These are phyloP conservation scores for Clinocottus analis DNA, from an alignment of 2,113 vertebrate species.

Conservation along the genomic window DNA sequence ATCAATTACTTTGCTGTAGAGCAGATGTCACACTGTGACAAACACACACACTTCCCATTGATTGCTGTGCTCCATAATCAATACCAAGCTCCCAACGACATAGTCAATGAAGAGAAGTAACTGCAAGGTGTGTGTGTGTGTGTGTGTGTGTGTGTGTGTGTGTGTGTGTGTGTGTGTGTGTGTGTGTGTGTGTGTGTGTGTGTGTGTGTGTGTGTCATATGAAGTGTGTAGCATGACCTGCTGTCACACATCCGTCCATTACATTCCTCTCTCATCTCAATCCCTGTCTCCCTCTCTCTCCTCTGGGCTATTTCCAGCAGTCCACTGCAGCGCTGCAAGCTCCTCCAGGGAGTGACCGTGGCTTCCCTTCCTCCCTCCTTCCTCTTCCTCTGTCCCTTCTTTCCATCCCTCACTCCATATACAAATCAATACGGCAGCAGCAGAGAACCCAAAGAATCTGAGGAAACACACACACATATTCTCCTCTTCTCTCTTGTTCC, in stretches of 20 bases:
- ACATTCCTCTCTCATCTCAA: slow-evolving; percentile 33
- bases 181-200: slow-evolving; percentile 23
- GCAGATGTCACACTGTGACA: slow-evolving; percentile 82
- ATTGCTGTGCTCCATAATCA: slow-evolving; percentile 85
- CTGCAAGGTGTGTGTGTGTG: slow-evolving; percentile 61
- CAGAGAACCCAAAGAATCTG: slow-evolving; percentile 68
- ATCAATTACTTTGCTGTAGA: slow-evolving; percentile 84
- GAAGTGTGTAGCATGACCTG: slow-evolving; percentile 8
- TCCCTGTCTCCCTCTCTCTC: slow-evolving; percentile 25
- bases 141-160: slow-evolving; percentile 28
- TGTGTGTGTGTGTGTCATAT: not conserved
- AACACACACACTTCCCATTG: slow-evolving; percentile 85
- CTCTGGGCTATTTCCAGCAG: slow-evolving; percentile 75
- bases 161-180: slow-evolving; percentile 26
- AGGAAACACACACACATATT: slow-evolving; percentile 41
- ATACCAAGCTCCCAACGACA: slow-evolving; percentile 79
- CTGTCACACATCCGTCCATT: slow-evolving; percentile 38
- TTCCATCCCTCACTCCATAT: slow-evolving; percentile 60
- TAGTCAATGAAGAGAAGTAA: slow-evolving; percentile 81
- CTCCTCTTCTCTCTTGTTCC: not conserved
- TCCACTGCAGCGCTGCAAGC: slow-evolving; percentile 72
- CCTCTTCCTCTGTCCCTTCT: slow-evolving; percentile 56
- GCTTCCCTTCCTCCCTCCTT: slow-evolving; percentile 59
- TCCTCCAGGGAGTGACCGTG: slow-evolving; percentile 71
- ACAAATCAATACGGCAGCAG: slow-evolving; percentile 80